Evolutionary conservation across 1,140 invertebrate species (phyloP), one percentile per base, ranked within the genome.

Genomic region (Cydia amplana): DNA sequence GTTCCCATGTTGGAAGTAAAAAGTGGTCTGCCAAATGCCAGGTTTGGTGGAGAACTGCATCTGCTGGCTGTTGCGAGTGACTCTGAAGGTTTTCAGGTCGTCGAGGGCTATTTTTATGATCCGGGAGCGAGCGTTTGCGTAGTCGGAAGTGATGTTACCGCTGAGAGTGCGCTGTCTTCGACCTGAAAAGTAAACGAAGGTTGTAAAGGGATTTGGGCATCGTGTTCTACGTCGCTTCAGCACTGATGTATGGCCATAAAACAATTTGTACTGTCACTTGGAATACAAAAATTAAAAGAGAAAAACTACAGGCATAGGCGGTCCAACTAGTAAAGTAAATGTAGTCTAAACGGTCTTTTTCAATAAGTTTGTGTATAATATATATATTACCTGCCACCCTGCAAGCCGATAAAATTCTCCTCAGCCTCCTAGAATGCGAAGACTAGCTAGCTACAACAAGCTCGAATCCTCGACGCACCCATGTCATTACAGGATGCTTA

Each of bases 1-100:
- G 80, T 97, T 97, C 10, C 96, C 96, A 82, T 96, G 94, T 87
- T 98, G 96, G 91, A 98, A 98, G 82, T 97, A 96, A 83, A 97
- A 96, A 16, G 96, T 95, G 77, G 96, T 96, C 79, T 97, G 95
- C 76, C 95, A 94, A 0, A 96, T 95, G 12, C 96, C 95, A 84
- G 96, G 96, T 82, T 96, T 95, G 10, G 95, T 95, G 76, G 95
- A 94, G 78, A 97, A 95, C 67, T 95, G 95, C 77, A 97, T 91
- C 72, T 96, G 94, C 72, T 96, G 95, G 49, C 94, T 95, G 75
- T 95, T 95, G 64, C 95, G 94, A 43, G 94, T 94, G 10, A 96
- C 92, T 79, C 94, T 94, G 82, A 96, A 96, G 40, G 94, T 94
- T 80, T 95, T 95, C 16, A 97, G 86, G 9, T 96, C 95, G 5